These are phyloP conservation scores for Actinia tenebrosa DNA, from an alignment of 64 coral and sea anemone genomes.

Conservation along the genomic window DNA sequence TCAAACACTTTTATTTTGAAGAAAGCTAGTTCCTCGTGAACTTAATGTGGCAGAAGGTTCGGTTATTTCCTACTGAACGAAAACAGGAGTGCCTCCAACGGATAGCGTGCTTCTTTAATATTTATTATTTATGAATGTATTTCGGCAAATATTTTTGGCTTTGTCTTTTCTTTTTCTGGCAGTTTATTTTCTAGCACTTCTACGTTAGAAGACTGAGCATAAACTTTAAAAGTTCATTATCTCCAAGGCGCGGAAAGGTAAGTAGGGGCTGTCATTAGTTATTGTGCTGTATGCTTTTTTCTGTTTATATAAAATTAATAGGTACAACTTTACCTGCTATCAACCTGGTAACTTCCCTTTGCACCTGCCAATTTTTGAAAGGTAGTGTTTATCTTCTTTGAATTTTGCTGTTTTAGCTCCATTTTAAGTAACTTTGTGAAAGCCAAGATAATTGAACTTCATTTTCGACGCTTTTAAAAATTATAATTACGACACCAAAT, in stretches of 20 bases:
- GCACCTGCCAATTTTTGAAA: not conserved
- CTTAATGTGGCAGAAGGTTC: no score
- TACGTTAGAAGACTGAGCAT: no score
- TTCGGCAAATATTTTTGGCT: no score
- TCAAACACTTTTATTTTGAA: no score
- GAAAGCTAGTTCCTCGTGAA: no score
- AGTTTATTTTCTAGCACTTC: no score
- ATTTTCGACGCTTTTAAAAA: not conserved
- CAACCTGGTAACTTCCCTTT: not conserved
- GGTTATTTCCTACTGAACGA: no score
- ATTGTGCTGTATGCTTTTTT: not conserved
- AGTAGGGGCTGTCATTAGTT: not conserved
- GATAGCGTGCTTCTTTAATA: no score
- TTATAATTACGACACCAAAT: no score
- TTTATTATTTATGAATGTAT: no score
- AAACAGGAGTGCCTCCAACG: no score
- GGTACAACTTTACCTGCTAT: not conserved
- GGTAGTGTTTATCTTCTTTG: not conserved
- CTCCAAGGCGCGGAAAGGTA: not conserved
- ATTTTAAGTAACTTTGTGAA: not conserved
- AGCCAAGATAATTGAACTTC: not conserved
- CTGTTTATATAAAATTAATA: not conserved
- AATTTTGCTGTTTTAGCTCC: not conserved
- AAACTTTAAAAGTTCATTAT: not conserved
- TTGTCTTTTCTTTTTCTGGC: no score